Evolutionary conservation across 2,797 vertebrate species (phyloP), one percentile per base, ranked within the genome.

Genomic region (Parambassis ranga): DNA sequence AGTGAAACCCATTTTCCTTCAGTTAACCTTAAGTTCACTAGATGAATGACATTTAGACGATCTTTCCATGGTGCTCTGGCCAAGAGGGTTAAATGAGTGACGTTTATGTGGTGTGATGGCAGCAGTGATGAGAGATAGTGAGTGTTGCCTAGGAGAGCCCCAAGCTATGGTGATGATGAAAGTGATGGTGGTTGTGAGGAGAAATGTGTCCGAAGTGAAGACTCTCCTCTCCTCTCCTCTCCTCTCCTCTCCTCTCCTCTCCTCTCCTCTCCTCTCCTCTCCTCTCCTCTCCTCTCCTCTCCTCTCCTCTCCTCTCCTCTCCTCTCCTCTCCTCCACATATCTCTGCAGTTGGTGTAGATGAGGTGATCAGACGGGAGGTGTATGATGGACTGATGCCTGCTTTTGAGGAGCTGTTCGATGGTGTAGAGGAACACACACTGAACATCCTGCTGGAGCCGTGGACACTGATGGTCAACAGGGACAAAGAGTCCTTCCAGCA

Each of bases 371-470:
- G 92, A 80, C 86, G 60, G 64, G 81, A 77, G 19, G 94, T 98
- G 70, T 94, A 94, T 22, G 66, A 84, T 64, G 88, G 82, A 63
- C 90, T 94, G 51, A 86, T 84, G 39, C 94, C 95, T 7, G 92
- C 95, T 2, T 97, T 95, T 90, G 94, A 98, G 81, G 95, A 98
- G 59, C 92, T 98, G 62, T 98, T 97, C 90, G 95, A 97, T 33
- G 32, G 57, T 44, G 93, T 89, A 14, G 95, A 96, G 87, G 95
- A 96, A 59, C 90, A 95, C 48, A 75, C 87, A 1, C 92, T 98
- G 16, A 72, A 79, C 18, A 59, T 95, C 77, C 91, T 98, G 1
- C 85, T 95, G 53, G 92, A 94, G 43, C 91, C 96, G 0, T 98
- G 96, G 96, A 85, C 78, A 3, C 84, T 89, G 80, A 92, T 97